Conservation (phyloP, 1,140 invertebrate species). For the Orchestia grillus region DNA sequence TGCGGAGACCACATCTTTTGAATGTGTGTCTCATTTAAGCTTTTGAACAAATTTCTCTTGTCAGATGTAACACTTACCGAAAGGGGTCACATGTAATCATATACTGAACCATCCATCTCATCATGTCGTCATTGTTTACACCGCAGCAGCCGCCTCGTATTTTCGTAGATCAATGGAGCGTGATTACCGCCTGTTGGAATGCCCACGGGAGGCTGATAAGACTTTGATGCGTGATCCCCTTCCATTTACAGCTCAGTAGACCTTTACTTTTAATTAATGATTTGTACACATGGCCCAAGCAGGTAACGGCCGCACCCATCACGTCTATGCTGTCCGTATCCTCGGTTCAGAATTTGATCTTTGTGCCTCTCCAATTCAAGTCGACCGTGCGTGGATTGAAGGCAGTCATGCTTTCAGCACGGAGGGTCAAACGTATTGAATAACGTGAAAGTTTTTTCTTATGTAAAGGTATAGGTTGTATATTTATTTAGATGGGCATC, state of each 20-base stretch:
- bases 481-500: no score
- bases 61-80: not conserved
- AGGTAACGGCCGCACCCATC: no score
- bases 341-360: no score
- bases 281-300: not conserved
- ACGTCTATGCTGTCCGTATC: no score
- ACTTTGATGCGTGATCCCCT: not conserved
- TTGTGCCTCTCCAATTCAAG: no score
- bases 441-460: no score
- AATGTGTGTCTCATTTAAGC: not conserved
- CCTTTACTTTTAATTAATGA: not conserved
- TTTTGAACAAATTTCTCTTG: not conserved
- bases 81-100: not conserved
- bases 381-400: no score
- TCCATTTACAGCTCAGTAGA: not conserved
- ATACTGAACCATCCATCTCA: not conserved
- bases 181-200: not conserved
- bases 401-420: no score
- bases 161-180: not conserved
- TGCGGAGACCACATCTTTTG: not conserved
- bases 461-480: no score
- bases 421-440: no score
- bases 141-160: not conserved
- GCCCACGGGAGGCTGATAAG: conserved; percentile 5
- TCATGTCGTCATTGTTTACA: not conserved